Evolutionary conservation across 2,797 vertebrate species (phyloP), one percentile per base, ranked within the genome.

Genomic region (Taenioides sp.): DNA sequence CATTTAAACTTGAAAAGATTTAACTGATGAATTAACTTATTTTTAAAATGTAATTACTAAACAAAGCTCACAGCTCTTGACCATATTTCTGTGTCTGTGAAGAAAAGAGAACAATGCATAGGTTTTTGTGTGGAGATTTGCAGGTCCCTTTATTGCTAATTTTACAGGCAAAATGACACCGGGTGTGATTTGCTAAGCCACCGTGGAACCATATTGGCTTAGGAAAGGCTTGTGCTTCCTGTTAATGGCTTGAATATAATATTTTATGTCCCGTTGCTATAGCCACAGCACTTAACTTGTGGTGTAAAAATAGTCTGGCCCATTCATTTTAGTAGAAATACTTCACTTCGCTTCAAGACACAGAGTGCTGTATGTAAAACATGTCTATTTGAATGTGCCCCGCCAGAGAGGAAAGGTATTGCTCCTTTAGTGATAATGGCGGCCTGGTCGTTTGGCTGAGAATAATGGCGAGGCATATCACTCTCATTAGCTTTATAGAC

Each of bases 371-470:
- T 88, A 88, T 90, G 82, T 89, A 84, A 90, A 89, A 82, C 80
- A 84, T 84, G 80, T 87, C 84, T 80, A 74, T 89, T 82, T 86
- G 91, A 92, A 91, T 84, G 84, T 85, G 85, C 89, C 80, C 88
- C 55, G 72, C 82, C 73, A 90, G 84, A 84, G 85, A 79, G 78
- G 82, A 84, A 87, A 89, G 88, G 82, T 89, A 91, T 89, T 89
- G 88, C 84, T 90, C 81, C 90, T 93, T 95, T 95, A 94, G 84
- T 92, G 95, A 93, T 95, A 96, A 96, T 95, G 94, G 96, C 94
- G 95, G 95, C 94, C 90, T 93, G 92, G 92, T 96, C 92, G 93
- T 98, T 97, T 97, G 95, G 94, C 95, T 96, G 96, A 96, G 96
- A 96, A 92, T 91, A 92, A 93, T 94, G 94, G 94, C 96, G 96